Evolutionary conservation across 2,888 invertebrate species (phyloP).

Genomic region (Drosophila demipolita): DNA sequence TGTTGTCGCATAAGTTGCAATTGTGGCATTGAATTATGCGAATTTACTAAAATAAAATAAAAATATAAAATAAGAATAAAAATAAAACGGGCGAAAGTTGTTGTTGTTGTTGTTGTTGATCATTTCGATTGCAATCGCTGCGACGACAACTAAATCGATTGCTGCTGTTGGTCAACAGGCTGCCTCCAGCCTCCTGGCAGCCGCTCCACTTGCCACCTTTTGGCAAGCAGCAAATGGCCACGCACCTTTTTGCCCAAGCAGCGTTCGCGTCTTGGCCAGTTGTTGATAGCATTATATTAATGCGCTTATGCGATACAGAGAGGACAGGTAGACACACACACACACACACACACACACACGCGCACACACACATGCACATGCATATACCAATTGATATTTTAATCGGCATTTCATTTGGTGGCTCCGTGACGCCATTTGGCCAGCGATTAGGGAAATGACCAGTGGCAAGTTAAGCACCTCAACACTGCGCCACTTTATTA

Average conservation of each 20-base stretch:
- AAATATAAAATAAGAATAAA: neutral
- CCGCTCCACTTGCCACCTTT: neutral
- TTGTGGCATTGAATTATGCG: conserved; percentile 67
- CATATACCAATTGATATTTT: conserved; percentile 66
- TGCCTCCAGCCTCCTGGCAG: neutral
- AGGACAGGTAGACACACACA: conserved; percentile 3
- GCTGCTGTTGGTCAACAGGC: conserved; percentile 25
- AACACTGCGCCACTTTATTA: conserved; percentile 13
- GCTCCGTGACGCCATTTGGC: conserved; percentile 59
- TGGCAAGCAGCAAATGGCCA: conserved; percentile 12
- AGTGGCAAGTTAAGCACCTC: conserved; percentile 31
- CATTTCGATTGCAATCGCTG: conserved; percentile 45
- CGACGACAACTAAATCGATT: conserved; percentile 65
- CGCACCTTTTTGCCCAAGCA: conserved; percentile 38
- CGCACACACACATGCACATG: conserved; percentile 6
- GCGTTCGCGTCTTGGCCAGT: conserved; percentile 44
- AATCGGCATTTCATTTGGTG: conserved; percentile 76
- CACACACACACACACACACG: neutral
- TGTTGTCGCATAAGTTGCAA: conserved; percentile 40
- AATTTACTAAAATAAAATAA: conserved; percentile 12
- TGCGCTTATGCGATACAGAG: conserved; percentile 66
- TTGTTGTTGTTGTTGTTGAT: neutral
- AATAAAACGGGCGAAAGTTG: conserved; percentile 57
- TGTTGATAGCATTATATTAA: conserved; percentile 76
- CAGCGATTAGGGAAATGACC: conserved; percentile 66